A percentile compares a stretch with the other conserved stretches of the same genome.
Conservation (phyloP, 2,888 invertebrate genomes). For the Dusona sp. region DNA sequence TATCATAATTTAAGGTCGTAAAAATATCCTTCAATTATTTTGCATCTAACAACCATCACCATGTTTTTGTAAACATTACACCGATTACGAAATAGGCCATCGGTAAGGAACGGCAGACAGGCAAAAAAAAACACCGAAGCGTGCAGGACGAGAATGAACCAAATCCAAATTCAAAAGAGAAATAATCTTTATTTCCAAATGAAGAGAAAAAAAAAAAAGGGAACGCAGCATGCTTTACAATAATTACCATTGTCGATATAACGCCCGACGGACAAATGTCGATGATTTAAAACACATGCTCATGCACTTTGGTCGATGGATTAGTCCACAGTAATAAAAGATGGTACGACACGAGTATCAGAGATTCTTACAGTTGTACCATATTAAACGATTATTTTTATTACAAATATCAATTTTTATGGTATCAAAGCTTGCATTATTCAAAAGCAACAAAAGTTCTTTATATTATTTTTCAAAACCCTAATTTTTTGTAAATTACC, state of each 20-base stretch:
- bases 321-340: conserved; percentile 57
- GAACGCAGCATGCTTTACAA: conserved; percentile 81
- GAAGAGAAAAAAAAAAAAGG: conserved; percentile 13
- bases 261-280: conserved; percentile 73
- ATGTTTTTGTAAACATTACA: not conserved
- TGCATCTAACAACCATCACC: conserved; percentile 17
- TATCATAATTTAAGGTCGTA: not conserved
- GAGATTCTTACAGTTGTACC: not conserved
- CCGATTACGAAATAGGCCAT: conserved; percentile 29
- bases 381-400: not conserved
- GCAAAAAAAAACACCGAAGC: conserved; percentile 64
- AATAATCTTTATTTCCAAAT: conserved; percentile 79
- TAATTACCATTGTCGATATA: conserved; percentile 72
- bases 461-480: not conserved
- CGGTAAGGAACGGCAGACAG: conserved; percentile 46
- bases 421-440: not conserved
- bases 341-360: conserved; percentile 17
- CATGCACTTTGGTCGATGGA: conserved; percentile 74
- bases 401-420: not conserved
- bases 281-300: conserved; percentile 77
- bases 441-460: not conserved
- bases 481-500: not conserved
- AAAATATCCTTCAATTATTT: conserved; percentile 8
- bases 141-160: conserved; percentile 81
- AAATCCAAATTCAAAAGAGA: conserved; percentile 80